Conservation (phyloP, 2,888 invertebrate species). For the Dasysyrphus albostriatus region DNA sequence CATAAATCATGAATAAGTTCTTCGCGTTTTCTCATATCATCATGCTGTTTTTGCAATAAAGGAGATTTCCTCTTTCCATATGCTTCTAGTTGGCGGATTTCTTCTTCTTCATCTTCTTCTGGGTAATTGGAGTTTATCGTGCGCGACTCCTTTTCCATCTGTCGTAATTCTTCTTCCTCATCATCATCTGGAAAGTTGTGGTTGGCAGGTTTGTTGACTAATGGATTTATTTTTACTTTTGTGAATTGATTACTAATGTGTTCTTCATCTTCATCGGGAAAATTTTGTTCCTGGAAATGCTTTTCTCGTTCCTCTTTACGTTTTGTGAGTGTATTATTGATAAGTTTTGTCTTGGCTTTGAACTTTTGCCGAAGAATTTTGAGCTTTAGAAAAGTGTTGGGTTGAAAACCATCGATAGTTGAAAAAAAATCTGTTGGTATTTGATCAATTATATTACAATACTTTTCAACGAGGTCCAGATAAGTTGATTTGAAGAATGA, state of each 20-base stretch:
- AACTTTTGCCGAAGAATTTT: constrained; percentile 86
- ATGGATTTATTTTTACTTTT: constrained; percentile 77
- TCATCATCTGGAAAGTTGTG: constrained; percentile 78
- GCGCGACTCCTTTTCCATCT: constrained; percentile 71
- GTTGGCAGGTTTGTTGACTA: constrained; percentile 1
- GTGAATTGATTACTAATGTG: constrained; percentile 76
- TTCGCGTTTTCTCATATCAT: constrained; percentile 70
- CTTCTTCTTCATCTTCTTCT: constrained; percentile 48
- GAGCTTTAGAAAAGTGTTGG: constrained; percentile 85
- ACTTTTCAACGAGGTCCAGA: constrained; percentile 87
- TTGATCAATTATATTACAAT: constrained; percentile 86
- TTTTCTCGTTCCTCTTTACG: constrained; percentile 64
- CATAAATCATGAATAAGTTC: constrained; percentile 78
- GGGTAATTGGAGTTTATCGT: constrained; percentile 11
- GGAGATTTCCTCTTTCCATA: neutral
- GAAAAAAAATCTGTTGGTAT: constrained; percentile 87
- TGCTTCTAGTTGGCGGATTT: constrained; percentile 54
- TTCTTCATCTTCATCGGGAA: constrained; percentile 56
- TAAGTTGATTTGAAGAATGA: constrained; percentile 85
- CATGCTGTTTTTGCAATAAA: neutral
- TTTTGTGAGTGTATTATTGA: constrained; percentile 80
- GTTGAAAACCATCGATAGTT: constrained; percentile 87
- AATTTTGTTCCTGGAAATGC: constrained; percentile 58
- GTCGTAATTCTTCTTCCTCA: constrained; percentile 79
- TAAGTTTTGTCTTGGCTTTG: constrained; percentile 85